A percentile compares a stretch with the other conserved stretches of the same genome.
Evolutionary conservation across 2,888 invertebrate species (phyloP).

Genomic region (Parnassius smintheus): DNA sequence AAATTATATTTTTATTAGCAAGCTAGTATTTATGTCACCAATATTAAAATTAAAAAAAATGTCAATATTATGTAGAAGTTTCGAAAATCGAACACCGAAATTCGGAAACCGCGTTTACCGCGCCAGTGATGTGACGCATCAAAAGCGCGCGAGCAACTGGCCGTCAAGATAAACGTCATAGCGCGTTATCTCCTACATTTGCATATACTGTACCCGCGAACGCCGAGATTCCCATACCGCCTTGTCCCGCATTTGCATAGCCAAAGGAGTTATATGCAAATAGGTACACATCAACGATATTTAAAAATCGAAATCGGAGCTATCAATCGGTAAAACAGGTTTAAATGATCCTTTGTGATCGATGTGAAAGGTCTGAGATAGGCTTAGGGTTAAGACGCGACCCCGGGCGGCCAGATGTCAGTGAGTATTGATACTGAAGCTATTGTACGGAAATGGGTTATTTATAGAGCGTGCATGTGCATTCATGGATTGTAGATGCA

Average conservation of each 20-base stretch:
- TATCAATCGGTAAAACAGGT: conserved; percentile 79
- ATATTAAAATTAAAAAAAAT: neutral
- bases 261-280: conserved; percentile 73
- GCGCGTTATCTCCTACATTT: conserved; percentile 72
- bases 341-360: conserved; percentile 63
- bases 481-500: conserved; percentile 43
- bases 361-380: conserved; percentile 45
- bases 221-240: conserved; percentile 66
- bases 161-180: conserved; percentile 61
- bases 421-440: conserved; percentile 66
- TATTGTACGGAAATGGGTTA: conserved; percentile 70
- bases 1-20: neutral
- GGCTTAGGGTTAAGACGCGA: conserved; percentile 67
- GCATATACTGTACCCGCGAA: conserved; percentile 51
- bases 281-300: conserved; percentile 58
- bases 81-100: conserved; percentile 37
- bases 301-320: conserved; percentile 66
- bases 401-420: conserved; percentile 66
- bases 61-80: conserved; percentile 10
- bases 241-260: conserved; percentile 68
- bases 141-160: conserved; percentile 75
- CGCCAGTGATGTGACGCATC: conserved; percentile 56
- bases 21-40: neutral
- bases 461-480: conserved; percentile 56
- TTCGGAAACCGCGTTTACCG: conserved; percentile 38